A percentile compares a stretch with the other conserved stretches of the same genome.
Conservation (phyloP, 1,140 invertebrate species). For the Oncopeltus fasciatus region DNA sequence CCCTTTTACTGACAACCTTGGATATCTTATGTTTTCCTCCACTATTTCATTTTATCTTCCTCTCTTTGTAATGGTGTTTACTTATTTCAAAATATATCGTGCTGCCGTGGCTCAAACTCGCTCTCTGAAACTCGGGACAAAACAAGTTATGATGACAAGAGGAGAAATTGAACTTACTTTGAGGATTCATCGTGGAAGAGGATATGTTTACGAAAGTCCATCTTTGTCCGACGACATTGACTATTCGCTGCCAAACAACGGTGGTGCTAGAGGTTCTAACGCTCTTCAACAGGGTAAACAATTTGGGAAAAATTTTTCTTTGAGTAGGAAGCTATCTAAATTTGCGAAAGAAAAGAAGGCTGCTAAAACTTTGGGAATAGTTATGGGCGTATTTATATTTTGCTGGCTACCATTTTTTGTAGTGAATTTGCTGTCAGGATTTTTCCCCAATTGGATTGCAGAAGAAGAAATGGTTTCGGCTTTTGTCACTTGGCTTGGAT, state of each 20-base stretch:
- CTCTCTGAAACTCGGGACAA: constrained; percentile 74
- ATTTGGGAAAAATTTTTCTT: constrained; percentile 68
- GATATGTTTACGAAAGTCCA: constrained; percentile 27
- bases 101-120: constrained; percentile 85
- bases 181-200: constrained; percentile 65
- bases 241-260: constrained; percentile 50
- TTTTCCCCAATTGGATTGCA: constrained; percentile 73
- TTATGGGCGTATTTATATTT: constrained; percentile 96
- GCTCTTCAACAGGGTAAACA: constrained; percentile 33
- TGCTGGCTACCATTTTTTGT: constrained; percentile 98
- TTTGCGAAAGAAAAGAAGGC: constrained; percentile 93
- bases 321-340: constrained; percentile 78
- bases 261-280: constrained; percentile 44
- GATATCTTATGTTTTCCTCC: constrained; percentile 85
- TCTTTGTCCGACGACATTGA: constrained; percentile 29
- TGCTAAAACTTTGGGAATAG: constrained; percentile 83
- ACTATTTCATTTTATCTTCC: constrained; percentile 96
- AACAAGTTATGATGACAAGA: constrained; percentile 66
- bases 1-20: constrained; percentile 81
- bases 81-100: constrained; percentile 87
- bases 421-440: constrained; percentile 80
- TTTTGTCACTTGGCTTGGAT: constrained; percentile 94
- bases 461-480: constrained; percentile 81
- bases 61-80: constrained; percentile 95
- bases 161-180: constrained; percentile 71